Base-by-base conservation (phyloP, 1,140 invertebrate species). In the Melipona quadrifasciata region DNA sequence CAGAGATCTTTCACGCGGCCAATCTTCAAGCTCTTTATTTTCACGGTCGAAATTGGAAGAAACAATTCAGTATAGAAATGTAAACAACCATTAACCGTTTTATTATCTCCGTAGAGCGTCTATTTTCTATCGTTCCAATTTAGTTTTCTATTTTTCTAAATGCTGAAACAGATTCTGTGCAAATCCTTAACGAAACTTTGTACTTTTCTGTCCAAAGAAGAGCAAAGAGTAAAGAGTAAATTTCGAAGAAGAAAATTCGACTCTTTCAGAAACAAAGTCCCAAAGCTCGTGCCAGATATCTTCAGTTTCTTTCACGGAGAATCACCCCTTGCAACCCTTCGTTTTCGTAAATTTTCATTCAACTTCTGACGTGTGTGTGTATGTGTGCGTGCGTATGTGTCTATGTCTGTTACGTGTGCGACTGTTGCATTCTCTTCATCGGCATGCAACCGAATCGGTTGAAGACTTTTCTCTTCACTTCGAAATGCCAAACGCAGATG, bases 401-500 rank as follows among this genome's bases (percentile, higher is more conserved):
- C 34, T 47, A 21, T 61, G 47, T 75, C 39, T 47, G 39, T 47
- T 51, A 75, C 78, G 39, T 27, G 74, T 71, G 74, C 55, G 17
- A 31, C 17, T 0, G 27, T 76, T 73, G 83, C 58, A 81, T 58
- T 31, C 19, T 61, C 67, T 86, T 87, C 82, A 87, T 39, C 82
- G 87, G 86, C 87, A 86, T 87, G 87, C 74, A 72, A 84, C 75
- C 58, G 61, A 78, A 31, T 85, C 84, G 86, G 80, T 83, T 47
- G 71, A 85, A 89, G 83, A 77, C 27, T 24, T 19, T 70, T 47
- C 39, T 47, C 39, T 39, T 79, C 64, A 80, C 39, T 77, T 39
- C 39, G 73, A 67, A 82, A 78, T 34, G 84, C 87, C 90, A 81
- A 91, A 85, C 83, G 85, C 89, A 91, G 85, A 90, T 91, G 90